Evolutionary conservation across 2,888 invertebrate genomes (phyloP).

Genomic region (Gryllus longicercus): DNA sequence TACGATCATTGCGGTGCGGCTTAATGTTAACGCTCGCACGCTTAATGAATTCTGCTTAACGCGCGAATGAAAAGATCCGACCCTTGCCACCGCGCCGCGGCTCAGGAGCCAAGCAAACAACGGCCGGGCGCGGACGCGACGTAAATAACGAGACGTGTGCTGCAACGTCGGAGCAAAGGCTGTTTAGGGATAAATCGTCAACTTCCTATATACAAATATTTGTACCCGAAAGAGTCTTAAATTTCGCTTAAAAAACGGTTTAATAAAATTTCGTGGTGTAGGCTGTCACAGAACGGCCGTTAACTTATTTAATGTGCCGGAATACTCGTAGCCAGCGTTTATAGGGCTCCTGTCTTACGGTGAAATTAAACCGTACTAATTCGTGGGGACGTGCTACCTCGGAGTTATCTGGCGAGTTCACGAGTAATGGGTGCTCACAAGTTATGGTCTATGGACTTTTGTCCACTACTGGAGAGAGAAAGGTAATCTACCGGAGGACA

Average conservation of each 20-base stretch:
- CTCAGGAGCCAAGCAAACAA: neutral
- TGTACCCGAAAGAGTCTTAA: neutral
- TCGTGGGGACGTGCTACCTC: neutral
- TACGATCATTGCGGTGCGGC: neutral
- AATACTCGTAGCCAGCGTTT: neutral
- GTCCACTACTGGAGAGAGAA: no score
- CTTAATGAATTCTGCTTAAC: neutral
- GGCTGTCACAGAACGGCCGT: neutral
- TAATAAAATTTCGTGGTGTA: conserved; percentile 1
- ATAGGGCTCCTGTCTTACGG: neutral
- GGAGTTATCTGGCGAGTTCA: neutral
- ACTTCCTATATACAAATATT: neutral
- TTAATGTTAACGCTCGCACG: neutral
- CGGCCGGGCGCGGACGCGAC: neutral
- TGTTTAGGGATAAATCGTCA: neutral
- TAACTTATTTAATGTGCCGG: neutral
- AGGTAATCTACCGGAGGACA: no score
- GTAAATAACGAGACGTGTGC: neutral
- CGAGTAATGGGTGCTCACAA: no score
- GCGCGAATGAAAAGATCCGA: neutral
- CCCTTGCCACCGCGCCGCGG: neutral
- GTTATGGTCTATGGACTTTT: no score
- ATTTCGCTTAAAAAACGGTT: conserved; percentile 5
- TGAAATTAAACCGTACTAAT: conserved; percentile 17
- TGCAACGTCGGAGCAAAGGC: neutral